phyloP scores from a whole-genome alignment of 2,113 vertebrate genomes.

The Motacilla alba region DNA sequence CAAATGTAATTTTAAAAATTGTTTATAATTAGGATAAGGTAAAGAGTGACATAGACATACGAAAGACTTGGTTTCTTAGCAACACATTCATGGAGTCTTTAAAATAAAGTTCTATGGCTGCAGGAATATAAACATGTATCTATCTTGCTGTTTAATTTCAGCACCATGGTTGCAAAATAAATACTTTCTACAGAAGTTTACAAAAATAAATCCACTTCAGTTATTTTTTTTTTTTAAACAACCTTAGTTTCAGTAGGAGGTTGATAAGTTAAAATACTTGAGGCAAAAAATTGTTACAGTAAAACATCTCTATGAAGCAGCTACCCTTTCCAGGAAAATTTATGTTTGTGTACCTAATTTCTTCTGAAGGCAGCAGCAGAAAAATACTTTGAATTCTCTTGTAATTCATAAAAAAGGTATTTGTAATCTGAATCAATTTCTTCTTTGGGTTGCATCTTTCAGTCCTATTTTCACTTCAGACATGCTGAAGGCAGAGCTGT shows the following conservation, averaged over 20 bases:
- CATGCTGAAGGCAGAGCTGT: background rate
- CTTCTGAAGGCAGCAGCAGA: background rate
- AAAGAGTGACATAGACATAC: background rate
- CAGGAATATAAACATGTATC: background rate
- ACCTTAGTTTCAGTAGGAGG: background rate
- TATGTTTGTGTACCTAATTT: background rate
- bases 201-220: background rate
- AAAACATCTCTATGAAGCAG: background rate
- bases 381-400: background rate
- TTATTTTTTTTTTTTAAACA: no score
- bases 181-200: slow-evolving; percentile 7
- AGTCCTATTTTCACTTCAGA: background rate
- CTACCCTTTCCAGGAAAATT: background rate
- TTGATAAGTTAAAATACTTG: background rate
- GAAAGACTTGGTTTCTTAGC: background rate
- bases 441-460: background rate
- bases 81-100: background rate
- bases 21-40: background rate
- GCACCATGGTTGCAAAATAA: slow-evolving; percentile 56
- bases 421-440: background rate
- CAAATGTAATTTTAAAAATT: background rate
- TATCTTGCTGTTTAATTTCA: slow-evolving; percentile 19
- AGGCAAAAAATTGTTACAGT: background rate
- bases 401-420: background rate
- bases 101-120: background rate